phyloP scores from a whole-genome alignment of 2,888 invertebrate genomes.

The Beris chalybata region DNA sequence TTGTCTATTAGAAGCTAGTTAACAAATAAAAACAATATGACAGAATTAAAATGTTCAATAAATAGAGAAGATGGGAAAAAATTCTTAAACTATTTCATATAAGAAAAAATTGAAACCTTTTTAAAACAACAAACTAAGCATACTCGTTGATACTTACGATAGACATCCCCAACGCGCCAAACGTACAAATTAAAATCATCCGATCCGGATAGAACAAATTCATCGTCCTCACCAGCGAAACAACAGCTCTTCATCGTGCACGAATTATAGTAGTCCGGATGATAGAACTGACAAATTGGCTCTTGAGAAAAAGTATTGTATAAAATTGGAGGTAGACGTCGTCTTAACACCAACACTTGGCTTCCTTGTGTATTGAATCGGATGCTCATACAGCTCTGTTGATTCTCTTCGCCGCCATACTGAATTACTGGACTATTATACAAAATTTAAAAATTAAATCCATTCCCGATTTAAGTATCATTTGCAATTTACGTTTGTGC shows the following conservation, averaged over 20 bases:
- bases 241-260: constrained; percentile 97
- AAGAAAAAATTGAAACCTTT: constrained; percentile 4
- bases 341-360: constrained; percentile 76
- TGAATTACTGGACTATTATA: constrained; percentile 67
- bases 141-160: constrained; percentile 52
- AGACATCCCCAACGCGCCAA: constrained; percentile 82
- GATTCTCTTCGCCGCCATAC: constrained; percentile 64
- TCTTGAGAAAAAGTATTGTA: constrained; percentile 70
- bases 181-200: constrained; percentile 95
- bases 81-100: background rate
- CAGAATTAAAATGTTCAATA: background rate
- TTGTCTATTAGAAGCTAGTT: background rate
- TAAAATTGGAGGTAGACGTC: constrained; percentile 84
- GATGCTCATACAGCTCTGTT: constrained; percentile 88
- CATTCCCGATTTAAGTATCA: background rate
- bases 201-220: constrained; percentile 89
- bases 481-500: constrained; percentile 67
- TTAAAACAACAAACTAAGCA: background rate
- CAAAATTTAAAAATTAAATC: constrained; percentile 18
- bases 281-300: constrained; percentile 84
- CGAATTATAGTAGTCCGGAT: constrained; percentile 89
- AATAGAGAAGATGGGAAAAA: background rate
- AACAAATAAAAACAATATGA: too few species aligned
- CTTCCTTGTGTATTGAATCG: constrained; percentile 82
- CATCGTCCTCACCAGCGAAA: constrained; percentile 87